Conservation (phyloP, 2,113 vertebrate genomes). For the Elaphurus davidianus region DNA sequence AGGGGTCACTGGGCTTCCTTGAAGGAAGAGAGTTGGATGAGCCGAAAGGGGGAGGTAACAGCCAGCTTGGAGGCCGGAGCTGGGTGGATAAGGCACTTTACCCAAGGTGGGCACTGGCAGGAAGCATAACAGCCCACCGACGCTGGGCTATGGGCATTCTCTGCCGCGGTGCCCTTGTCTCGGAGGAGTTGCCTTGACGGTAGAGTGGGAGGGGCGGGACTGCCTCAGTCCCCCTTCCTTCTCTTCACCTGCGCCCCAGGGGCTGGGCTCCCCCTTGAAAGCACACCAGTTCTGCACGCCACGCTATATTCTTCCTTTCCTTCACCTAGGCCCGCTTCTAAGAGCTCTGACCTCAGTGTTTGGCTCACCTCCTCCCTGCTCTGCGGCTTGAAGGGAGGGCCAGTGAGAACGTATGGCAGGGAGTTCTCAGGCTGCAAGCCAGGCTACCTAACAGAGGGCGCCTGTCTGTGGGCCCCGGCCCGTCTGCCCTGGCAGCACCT, state of each 20-base stretch:
- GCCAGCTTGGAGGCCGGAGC: neutral
- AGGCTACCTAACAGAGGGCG: neutral
- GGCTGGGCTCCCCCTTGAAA: neutral
- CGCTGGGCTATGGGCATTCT: neutral
- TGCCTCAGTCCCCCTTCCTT: neutral
- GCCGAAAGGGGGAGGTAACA: neutral
- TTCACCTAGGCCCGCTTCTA: neutral
- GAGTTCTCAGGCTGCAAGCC: slow-evolving; percentile 13
- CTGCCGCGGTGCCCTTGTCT: neutral
- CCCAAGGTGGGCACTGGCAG: neutral
- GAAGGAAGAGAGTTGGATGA: slow-evolving; percentile 15
- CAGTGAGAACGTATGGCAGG: slow-evolving; percentile 62
- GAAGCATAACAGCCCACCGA: neutral
- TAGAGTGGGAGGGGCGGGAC: neutral
- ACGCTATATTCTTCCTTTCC: neutral
- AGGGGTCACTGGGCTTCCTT: slow-evolving; percentile 8
- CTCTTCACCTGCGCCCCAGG: neutral
- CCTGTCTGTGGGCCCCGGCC: neutral
- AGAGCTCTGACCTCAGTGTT: neutral
- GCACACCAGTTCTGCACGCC: neutral
- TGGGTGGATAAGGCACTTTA: neutral
- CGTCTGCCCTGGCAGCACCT: neutral
- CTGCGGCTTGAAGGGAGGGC: slow-evolving; percentile 56
- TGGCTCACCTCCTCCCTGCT: neutral
- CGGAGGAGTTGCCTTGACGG: neutral